Conservation (phyloP, 2,888 invertebrate species). For the Hedychridium roseum region DNA sequence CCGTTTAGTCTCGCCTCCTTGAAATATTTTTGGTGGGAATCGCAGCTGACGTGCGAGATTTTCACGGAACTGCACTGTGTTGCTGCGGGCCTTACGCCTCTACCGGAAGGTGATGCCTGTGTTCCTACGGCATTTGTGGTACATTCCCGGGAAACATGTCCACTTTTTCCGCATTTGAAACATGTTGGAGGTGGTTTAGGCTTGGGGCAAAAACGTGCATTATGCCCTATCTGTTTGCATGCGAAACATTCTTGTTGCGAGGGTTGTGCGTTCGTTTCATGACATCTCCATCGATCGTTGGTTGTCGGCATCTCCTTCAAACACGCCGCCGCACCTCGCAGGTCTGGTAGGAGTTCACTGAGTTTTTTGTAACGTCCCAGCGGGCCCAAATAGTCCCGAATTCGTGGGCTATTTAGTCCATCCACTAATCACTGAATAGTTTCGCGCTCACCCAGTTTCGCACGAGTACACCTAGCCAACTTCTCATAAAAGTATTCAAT, state of each 20-base stretch:
- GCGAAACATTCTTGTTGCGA: neutral
- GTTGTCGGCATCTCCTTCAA: constrained; percentile 17
- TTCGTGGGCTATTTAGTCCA: constrained; percentile 24
- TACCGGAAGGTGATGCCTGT: neutral
- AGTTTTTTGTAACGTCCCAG: too few species aligned
- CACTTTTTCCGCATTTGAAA: too few species aligned
- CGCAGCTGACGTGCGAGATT: too few species aligned
- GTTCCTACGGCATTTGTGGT: too few species aligned
- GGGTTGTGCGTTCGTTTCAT: neutral
- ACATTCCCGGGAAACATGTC: too few species aligned
- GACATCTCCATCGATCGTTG: neutral
- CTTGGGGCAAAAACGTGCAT: too few species aligned
- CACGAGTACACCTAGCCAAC: constrained; percentile 29
- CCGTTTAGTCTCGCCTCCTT: neutral
- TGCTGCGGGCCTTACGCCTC: neutral
- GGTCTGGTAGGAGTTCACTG: constrained; percentile 21
- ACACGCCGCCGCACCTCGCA: constrained; percentile 24
- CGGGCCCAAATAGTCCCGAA: constrained; percentile 18
- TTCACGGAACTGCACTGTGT: neutral
- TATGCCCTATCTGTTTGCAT: too few species aligned
- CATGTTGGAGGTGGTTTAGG: too few species aligned
- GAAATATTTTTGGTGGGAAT: constrained; percentile 1
- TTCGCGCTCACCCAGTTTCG: constrained; percentile 25
- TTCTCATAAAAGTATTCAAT: constrained; percentile 36
- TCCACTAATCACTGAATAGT: constrained; percentile 33